phyloP scores from a whole-genome alignment of 2,888 invertebrate species.

The Dione vanillae region DNA sequence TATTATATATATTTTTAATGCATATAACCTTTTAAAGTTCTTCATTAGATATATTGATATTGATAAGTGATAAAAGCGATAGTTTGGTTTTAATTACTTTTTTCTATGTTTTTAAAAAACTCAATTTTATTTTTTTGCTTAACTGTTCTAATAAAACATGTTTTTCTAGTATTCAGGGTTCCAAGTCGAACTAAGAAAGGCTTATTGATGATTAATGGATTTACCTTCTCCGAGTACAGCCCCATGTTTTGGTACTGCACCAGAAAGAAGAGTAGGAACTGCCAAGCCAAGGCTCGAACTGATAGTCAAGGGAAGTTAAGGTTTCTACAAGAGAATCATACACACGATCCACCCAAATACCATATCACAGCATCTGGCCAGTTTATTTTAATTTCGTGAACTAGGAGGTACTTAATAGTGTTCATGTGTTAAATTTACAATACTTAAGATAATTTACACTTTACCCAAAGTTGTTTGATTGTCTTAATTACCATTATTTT shows the following conservation, averaged over 20 bases:
- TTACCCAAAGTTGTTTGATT: too few species aligned
- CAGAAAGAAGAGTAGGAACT: conserved; percentile 54
- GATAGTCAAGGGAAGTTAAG: conserved; percentile 48
- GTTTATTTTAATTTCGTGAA: conserved; percentile 5
- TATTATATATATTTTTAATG: too few species aligned
- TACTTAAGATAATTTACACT: background rate
- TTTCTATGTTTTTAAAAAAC: too few species aligned
- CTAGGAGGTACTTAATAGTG: background rate
- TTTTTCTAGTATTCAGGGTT: conserved; percentile 53
- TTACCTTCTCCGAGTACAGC: conserved; percentile 60
- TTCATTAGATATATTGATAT: too few species aligned
- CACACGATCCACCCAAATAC: conserved; percentile 57
- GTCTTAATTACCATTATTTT: too few species aligned
- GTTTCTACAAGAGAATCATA: conserved; percentile 53
- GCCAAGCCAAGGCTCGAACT: conserved; percentile 57
- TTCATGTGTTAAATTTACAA: background rate
- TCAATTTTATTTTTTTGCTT: background rate
- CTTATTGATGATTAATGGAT: conserved; percentile 63
- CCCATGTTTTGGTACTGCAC: conserved; percentile 65
- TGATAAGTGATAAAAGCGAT: too few species aligned
- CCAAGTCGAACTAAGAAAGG: conserved; percentile 56
- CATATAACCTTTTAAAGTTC: too few species aligned
- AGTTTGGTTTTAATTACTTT: too few species aligned
- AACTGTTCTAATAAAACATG: conserved; percentile 30
- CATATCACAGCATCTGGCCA: conserved; percentile 51